A percentile compares a stretch with the other conserved stretches of the same genome.
These are phyloP conservation scores for Macrobrachium nipponense DNA, from an alignment of 1,140 invertebrate genomes.

Conservation along the genomic window DNA sequence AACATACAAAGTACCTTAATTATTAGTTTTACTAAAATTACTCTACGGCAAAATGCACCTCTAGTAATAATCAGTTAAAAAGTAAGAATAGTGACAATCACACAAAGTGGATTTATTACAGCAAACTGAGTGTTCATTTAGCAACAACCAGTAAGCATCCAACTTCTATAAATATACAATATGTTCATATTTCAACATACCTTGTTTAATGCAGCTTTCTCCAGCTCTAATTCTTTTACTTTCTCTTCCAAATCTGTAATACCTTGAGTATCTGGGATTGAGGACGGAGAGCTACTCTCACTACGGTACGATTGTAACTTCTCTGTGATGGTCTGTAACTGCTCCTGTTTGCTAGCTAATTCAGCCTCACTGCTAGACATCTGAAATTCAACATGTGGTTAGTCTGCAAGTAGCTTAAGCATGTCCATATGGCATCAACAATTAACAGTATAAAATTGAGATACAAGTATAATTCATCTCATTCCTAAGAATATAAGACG, in stretches of 20 bases:
- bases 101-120: too few species aligned
- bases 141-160: not conserved
- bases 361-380: slow-evolving; percentile 49
- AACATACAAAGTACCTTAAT: too few species aligned
- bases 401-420: too few species aligned
- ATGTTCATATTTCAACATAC: not conserved
- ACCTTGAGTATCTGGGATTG: not conserved
- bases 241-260: slow-evolving; percentile 28
- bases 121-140: too few species aligned
- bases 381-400: not conserved
- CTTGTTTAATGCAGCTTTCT: slow-evolving; percentile 36
- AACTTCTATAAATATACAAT: not conserved
- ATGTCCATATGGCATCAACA: not conserved
- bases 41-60: too few species aligned
- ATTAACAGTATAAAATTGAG: not conserved
- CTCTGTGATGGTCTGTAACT: slow-evolving; percentile 48
- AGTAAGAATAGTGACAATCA: too few species aligned
- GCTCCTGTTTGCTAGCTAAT: slow-evolving; percentile 42
- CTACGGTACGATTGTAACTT: slow-evolving; percentile 23
- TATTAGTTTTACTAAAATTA: too few species aligned
- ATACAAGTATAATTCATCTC: not conserved
- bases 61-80: too few species aligned
- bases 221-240: slow-evolving; percentile 25
- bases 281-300: not conserved
- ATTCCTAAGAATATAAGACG: not conserved